Evolutionary conservation across 2,797 vertebrate genomes (phyloP).

Genomic region (Hydrophis major): DNA sequence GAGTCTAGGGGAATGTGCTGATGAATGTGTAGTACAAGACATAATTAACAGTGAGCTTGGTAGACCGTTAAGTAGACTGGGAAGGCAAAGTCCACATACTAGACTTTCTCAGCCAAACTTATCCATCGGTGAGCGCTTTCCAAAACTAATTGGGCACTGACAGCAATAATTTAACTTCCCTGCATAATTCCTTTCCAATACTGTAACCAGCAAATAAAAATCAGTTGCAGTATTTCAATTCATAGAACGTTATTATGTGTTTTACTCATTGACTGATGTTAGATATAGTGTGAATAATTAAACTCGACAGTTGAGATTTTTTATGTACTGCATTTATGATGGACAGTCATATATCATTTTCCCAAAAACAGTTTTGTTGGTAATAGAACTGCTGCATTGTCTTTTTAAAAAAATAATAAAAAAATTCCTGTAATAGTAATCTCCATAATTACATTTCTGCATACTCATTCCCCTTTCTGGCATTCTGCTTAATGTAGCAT

Average conservation of each 20-base stretch:
- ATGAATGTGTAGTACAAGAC: slow-evolving; percentile 37
- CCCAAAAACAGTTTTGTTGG: neutral
- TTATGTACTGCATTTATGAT: neutral
- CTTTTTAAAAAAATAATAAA: too few relatives aligned
- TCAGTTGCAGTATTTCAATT: neutral
- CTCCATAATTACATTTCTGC: neutral
- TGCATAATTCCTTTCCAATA: neutral
- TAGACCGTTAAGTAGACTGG: neutral
- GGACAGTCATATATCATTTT: neutral
- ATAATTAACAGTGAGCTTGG: slow-evolving; percentile 24
- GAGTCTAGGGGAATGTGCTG: slow-evolving; percentile 58
- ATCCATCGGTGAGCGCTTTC: slow-evolving; percentile 42
- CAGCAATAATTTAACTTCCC: neutral
- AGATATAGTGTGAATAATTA: neutral
- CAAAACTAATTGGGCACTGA: neutral
- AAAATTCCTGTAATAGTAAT: neutral
- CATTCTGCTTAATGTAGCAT: neutral
- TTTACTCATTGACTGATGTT: neutral
- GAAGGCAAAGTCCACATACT: neutral
- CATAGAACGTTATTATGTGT: neutral
- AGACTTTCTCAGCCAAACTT: neutral
- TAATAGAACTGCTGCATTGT: neutral
- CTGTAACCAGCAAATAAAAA: neutral
- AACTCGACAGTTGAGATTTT: neutral
- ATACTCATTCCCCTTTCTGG: neutral